A percentile compares a stretch with the other conserved stretches of the same genome.
phyloP scores from a whole-genome alignment of 1,140 invertebrate genomes.

The Heterodera schachtii region DNA sequence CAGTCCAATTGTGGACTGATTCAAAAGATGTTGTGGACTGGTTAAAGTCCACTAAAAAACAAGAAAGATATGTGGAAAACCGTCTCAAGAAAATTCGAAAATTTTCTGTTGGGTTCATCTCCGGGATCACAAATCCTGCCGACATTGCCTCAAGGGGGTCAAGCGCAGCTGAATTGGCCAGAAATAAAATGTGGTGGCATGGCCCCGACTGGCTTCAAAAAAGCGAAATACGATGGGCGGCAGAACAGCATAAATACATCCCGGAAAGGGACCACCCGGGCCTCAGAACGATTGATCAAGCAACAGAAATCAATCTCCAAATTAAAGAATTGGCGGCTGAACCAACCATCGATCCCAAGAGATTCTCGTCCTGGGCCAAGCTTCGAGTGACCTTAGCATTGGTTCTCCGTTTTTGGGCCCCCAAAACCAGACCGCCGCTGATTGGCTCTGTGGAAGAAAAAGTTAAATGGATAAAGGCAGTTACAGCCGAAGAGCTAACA shows the following conservation, averaged over 20 bases:
- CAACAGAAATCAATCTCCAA: neutral
- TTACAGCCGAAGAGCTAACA: conserved; percentile 10
- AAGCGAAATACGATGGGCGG: neutral
- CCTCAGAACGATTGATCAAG: neutral
- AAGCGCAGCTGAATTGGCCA: neutral
- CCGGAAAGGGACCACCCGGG: neutral
- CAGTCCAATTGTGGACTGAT: neutral
- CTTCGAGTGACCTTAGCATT: neutral
- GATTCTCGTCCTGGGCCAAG: neutral
- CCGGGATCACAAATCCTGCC: neutral
- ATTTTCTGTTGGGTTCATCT: neutral
- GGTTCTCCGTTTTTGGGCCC: neutral
- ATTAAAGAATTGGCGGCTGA: neutral
- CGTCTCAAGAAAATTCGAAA: neutral
- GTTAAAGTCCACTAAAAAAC: neutral
- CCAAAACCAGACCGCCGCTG: neutral
- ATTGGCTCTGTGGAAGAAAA: conserved; percentile 10
- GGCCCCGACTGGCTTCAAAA: neutral
- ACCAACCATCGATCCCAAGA: neutral
- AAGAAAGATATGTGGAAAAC: neutral
- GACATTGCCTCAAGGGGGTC: conserved; percentile 5
- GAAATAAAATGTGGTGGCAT: neutral
- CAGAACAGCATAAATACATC: neutral
- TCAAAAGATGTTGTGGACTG: neutral
- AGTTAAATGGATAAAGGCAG: neutral